Conservation (phyloP, 2,113 vertebrate species). For the Puma concolor region DNA sequence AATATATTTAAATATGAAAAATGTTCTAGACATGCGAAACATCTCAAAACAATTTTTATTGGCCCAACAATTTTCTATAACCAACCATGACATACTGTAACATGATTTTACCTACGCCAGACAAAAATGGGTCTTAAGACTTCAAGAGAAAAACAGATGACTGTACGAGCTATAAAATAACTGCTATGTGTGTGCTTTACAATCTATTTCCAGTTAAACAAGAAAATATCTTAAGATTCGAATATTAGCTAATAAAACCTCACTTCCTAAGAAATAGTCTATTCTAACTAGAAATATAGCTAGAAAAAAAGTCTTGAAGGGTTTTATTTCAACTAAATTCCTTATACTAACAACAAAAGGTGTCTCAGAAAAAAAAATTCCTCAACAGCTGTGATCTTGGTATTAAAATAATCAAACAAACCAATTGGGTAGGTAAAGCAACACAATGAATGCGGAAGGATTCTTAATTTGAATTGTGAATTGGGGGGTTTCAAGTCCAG, state of each 20-base stretch:
- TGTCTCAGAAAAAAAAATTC: background rate
- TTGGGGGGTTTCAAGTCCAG: background rate
- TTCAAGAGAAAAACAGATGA: background rate
- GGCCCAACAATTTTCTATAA: background rate
- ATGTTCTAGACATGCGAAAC: background rate
- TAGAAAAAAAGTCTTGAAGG: background rate
- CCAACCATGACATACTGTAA: background rate
- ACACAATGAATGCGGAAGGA: background rate
- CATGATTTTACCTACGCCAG: background rate
- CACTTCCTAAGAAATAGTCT: background rate
- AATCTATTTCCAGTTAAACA: conserved; percentile 17
- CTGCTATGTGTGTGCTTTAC: background rate
- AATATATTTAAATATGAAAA: background rate
- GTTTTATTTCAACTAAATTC: background rate
- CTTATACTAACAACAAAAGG: background rate
- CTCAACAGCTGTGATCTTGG: background rate
- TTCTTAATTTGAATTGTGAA: background rate
- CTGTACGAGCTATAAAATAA: background rate
- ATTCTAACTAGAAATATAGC: background rate
- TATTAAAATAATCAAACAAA: background rate
- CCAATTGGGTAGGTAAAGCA: background rate
- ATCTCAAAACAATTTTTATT: background rate
- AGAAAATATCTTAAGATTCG: background rate
- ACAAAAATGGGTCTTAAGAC: background rate
- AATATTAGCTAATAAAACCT: background rate